Evolutionary conservation across 2,888 invertebrate species (phyloP).

Genomic region (Cheilosia grossa): DNA sequence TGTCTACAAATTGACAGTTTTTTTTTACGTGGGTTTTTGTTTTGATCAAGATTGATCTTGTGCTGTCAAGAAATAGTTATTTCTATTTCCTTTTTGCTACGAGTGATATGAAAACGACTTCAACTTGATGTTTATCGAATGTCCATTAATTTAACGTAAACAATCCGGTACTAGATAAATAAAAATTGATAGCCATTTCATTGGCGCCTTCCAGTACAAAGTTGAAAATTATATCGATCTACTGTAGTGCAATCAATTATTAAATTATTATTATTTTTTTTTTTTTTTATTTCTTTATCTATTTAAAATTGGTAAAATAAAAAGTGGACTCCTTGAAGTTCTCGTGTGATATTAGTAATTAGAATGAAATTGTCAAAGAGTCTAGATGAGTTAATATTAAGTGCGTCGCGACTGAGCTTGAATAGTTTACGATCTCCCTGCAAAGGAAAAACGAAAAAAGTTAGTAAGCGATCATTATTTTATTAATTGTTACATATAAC

Average conservation of each 20-base stretch:
- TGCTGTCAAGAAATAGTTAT: conserved; percentile 1
- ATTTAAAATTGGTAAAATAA: conserved; percentile 20
- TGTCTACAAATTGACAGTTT: conserved; percentile 19
- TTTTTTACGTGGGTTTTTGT: conserved; percentile 18
- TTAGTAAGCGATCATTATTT: conserved; percentile 75
- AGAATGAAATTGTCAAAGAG: conserved; percentile 83
- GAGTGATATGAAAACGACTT: conserved; percentile 28
- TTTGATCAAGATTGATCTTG: conserved; percentile 23
- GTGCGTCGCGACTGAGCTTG: conserved; percentile 82
- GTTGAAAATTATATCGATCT: neutral
- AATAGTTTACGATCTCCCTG: conserved; percentile 80
- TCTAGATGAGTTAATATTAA: conserved; percentile 82
- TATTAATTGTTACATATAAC: neutral
- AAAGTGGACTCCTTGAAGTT: conserved; percentile 2
- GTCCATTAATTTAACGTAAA: conserved; percentile 15
- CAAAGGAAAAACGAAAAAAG: conserved; percentile 81
- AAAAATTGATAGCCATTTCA: conserved; percentile 27
- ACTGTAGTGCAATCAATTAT: conserved; percentile 14
- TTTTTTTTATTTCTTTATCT: conserved; percentile 27
- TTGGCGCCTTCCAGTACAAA: conserved; percentile 50
- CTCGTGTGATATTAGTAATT: conserved; percentile 66
- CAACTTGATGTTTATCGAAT: conserved; percentile 22
- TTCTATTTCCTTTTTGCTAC: neutral
- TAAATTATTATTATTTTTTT: conserved; percentile 9
- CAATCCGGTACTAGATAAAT: conserved; percentile 11